Percentiles rank a stretch among this genome's conserved stretches.
These are phyloP conservation scores for Echeneis naucrates DNA, from an alignment of 2,797 vertebrate species.

Conservation along the genomic window DNA sequence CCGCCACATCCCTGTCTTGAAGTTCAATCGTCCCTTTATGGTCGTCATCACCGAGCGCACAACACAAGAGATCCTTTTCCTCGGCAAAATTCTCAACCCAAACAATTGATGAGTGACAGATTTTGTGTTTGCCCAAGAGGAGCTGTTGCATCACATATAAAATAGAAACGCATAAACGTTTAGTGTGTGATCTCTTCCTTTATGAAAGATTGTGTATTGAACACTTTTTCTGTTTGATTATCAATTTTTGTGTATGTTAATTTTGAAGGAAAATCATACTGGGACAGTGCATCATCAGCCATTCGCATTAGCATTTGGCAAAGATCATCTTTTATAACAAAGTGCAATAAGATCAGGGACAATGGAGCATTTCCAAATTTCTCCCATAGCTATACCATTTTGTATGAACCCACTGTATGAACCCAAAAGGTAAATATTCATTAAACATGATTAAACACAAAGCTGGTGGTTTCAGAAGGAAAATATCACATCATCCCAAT, in stretches of 20 bases:
- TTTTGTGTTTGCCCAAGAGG: constrained; percentile 4
- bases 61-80: constrained; percentile 76
- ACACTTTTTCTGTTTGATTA: not conserved
- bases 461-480: not conserved
- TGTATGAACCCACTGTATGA: too few species aligned
- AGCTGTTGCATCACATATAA: constrained; percentile 20
- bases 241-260: not conserved
- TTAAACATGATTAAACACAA: not conserved
- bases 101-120: constrained; percentile 56
- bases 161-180: constrained; percentile 17
- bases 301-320: not conserved
- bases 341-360: not conserved
- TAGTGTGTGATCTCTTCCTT: constrained; percentile 18
- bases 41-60: constrained; percentile 85
- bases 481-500: too few species aligned
- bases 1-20: constrained; percentile 66
- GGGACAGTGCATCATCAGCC: not conserved
- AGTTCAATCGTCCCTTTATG: constrained; percentile 88
- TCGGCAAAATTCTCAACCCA: constrained; percentile 81
- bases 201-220: not conserved
- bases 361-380: not conserved
- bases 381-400: not conserved
- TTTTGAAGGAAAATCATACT: not conserved
- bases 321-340: not conserved
- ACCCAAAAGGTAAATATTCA: not conserved